These are phyloP conservation scores for Steinernema scapterisci DNA, from an alignment of 2,888 invertebrate species.

Conservation along the genomic window DNA sequence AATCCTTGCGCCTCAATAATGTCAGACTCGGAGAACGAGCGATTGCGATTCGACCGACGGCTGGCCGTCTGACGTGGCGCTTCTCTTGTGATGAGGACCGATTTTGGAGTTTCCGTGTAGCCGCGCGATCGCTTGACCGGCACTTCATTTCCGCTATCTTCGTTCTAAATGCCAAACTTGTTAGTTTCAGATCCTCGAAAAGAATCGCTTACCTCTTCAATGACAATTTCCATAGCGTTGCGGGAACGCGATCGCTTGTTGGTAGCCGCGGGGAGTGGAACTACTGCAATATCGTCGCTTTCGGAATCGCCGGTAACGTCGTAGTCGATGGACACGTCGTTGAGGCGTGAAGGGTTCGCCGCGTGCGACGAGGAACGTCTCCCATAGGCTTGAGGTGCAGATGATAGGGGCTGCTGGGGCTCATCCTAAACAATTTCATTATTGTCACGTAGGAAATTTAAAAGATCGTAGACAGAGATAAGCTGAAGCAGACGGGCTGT, in stretches of 20 bases:
- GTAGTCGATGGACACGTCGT: conserved; percentile 9
- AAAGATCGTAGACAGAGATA: too few species aligned
- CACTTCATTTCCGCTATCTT: background rate
- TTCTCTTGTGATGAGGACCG: background rate
- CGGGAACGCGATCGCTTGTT: background rate
- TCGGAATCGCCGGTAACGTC: conserved; percentile 20
- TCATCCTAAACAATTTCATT: conserved; percentile 16
- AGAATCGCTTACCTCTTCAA: background rate
- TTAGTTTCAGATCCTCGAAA: background rate
- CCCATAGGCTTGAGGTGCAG: background rate
- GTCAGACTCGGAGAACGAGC: conserved; percentile 39
- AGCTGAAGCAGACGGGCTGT: too few species aligned
- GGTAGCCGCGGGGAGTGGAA: too few species aligned
- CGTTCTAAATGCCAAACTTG: background rate
- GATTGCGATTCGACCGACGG: conserved; percentile 34
- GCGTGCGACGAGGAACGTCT: background rate
- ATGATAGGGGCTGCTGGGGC: background rate
- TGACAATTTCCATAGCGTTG: background rate
- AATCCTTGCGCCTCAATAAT: conserved; percentile 18
- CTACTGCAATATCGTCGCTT: background rate
- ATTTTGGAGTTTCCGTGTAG: background rate
- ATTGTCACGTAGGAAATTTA: too few species aligned
- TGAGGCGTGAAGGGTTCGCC: background rate
- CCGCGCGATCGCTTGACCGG: conserved; percentile 12
- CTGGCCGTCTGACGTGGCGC: background rate